Base-by-base conservation (phyloP, 1,140 invertebrate genomes). In the Drosophila fuyamai region DNA sequence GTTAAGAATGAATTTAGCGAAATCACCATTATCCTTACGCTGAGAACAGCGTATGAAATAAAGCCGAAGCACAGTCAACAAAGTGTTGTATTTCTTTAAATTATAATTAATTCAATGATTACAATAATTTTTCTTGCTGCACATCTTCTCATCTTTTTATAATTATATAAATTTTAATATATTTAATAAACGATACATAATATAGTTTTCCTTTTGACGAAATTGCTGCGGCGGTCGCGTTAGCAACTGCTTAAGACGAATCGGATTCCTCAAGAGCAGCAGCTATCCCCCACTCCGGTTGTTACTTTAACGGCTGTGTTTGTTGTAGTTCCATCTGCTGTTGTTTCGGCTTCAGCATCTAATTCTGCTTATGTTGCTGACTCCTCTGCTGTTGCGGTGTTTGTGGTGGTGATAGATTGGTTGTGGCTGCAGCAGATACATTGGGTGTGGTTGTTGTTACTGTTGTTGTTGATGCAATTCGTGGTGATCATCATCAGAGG, bases 101-200 rank as follows among this genome's bases (percentile, higher is more conserved):
- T 89, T 89, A 89, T 89, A 89, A 89, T 89, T 89, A 89, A 89
- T 89, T 89, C 84, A 89, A 89, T 86, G 89, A 91, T 91, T 91
- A 91, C 89, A 91, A 91, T 91, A 91, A 86, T 75, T 89, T 71
- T 81, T 76, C 76, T 88, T 85, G 86, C 84, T 89, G 79, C 84
- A 80, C 83, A 88, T 86, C 79, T 51, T 75, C 70, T 75, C 66
- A 68, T 71, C 61, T 70, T 84, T 89, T 91, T 91, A 91, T 91
- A 91, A 91, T 91, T 91, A 91, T 91, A 91, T 91, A 91, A 91
- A 91, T 91, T 91, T 90, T 91, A 91, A 91, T 91, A 91, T 89
- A 89, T 91, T 91, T 91, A 91, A 91, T 91, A 91, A 91, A 91
- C 90, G 82, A 91, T 91, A 90, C 86, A 91, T 91, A 86, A 90